A percentile compares a stretch with the other conserved stretches of the same genome.
Conservation (phyloP, 2,888 invertebrate species). For the Drosophila lutescens region DNA sequence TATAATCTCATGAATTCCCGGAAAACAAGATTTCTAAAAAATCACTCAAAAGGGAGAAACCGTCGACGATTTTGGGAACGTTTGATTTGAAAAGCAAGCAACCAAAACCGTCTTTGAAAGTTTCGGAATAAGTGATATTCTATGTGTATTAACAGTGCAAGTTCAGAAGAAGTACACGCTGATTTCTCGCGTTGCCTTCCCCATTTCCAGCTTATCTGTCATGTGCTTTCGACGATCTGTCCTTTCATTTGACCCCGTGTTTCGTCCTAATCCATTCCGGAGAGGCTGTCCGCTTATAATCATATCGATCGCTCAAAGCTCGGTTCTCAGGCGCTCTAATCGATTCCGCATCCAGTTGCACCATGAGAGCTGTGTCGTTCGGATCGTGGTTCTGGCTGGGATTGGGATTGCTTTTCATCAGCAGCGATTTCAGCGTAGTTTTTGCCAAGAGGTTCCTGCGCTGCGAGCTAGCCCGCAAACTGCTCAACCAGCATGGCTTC, state of each 20-base stretch:
- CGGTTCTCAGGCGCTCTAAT: too few relatives aligned
- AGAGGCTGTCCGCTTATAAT: neutral
- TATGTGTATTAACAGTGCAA: too few relatives aligned
- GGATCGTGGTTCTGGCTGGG: slow-evolving; percentile 31
- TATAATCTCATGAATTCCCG: too few relatives aligned
- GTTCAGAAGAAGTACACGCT: neutral
- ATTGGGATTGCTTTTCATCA: slow-evolving; percentile 2
- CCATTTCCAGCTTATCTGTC: slow-evolving; percentile 2
- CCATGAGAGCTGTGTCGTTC: slow-evolving; percentile 53
- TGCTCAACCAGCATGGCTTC: slow-evolving; percentile 74
- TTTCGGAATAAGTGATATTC: too few relatives aligned
- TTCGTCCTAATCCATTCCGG: slow-evolving; percentile 4
- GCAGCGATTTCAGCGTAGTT: slow-evolving; percentile 19
- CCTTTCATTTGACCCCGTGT: slow-evolving; percentile 16
- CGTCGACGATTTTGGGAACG: too few relatives aligned
- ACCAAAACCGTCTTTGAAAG: too few relatives aligned
- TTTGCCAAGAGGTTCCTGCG: slow-evolving; percentile 69
- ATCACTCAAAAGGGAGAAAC: too few relatives aligned
- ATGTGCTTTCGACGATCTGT: slow-evolving; percentile 3
- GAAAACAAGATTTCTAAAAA: too few relatives aligned
- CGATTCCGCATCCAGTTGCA: slow-evolving; percentile 45
- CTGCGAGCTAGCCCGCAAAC: slow-evolving; percentile 77
- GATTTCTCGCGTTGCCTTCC: neutral
- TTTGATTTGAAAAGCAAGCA: too few relatives aligned
- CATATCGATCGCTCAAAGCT: slow-evolving; percentile 5